Conservation (phyloP, 2,888 invertebrate species). For the Amaurobius ferox region DNA sequence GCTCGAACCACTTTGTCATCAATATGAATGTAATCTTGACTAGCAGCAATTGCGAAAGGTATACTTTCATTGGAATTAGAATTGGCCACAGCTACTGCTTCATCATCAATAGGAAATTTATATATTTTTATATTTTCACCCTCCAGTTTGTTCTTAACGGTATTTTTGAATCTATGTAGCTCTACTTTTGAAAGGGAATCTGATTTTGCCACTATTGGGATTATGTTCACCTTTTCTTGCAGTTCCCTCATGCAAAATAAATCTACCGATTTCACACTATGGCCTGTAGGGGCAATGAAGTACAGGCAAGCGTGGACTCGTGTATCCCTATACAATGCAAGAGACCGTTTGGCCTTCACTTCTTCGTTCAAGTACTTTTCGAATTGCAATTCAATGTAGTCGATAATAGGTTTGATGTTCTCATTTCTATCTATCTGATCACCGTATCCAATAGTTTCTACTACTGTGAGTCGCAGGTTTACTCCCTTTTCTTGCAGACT, state of each 20-base stretch:
- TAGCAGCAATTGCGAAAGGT: constrained; percentile 99
- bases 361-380: constrained; percentile 98
- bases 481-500: constrained; percentile 95
- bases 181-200: constrained; percentile 99
- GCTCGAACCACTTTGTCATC: constrained; percentile 97
- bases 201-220: constrained; percentile 99
- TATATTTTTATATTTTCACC: constrained; percentile 97
- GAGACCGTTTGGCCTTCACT: constrained; percentile 94
- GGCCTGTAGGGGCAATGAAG: constrained; percentile 97
- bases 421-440: constrained; percentile 99
- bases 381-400: constrained; percentile 98
- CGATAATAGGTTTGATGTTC: constrained; percentile 97
- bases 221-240: constrained; percentile 96
- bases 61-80: constrained; percentile 80
- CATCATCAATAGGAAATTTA: constrained; percentile 98
- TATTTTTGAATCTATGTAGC: constrained; percentile 94
- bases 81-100: constrained; percentile 93
- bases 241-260: constrained; percentile 99
- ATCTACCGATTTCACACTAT: constrained; percentile 97
- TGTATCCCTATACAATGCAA: constrained; percentile 94
- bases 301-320: constrained; percentile 97
- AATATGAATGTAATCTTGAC: constrained; percentile 96
- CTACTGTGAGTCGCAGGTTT: constrained; percentile 93
- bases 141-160: constrained; percentile 86
- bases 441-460: constrained; percentile 98